A percentile compares a stretch with the other conserved stretches of the same genome.
phyloP scores from a whole-genome alignment of 2,797 vertebrate genomes.

The Sparus aurata region DNA sequence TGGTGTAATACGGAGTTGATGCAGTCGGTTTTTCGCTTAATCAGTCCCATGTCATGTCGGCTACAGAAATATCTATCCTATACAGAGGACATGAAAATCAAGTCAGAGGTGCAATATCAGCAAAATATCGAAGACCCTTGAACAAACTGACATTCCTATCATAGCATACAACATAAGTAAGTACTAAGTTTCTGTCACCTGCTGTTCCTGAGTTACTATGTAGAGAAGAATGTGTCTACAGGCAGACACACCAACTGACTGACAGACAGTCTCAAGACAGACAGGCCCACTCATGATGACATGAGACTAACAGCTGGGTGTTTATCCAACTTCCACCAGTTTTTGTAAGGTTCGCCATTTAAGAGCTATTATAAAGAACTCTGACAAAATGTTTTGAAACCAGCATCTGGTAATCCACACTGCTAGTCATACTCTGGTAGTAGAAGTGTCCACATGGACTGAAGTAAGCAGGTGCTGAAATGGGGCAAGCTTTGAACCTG shows the following conservation, averaged over 20 bases:
- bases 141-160: background rate
- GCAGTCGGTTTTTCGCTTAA: background rate
- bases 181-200: constrained; percentile 21
- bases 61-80: background rate
- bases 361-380: background rate
- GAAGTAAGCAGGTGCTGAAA: constrained; percentile 82
- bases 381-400: background rate
- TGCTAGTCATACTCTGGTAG: background rate
- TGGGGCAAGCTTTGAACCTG: constrained; percentile 69
- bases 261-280: background rate
- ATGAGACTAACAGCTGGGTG: background rate
- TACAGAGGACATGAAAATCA: background rate
- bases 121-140: constrained; percentile 6
- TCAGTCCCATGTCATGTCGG: background rate
- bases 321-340: background rate
- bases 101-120: background rate
- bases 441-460: constrained; percentile 62
- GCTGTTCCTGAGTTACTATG: constrained; percentile 6
- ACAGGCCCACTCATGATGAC: constrained; percentile 4
- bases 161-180: constrained; percentile 8
- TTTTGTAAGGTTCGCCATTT: background rate
- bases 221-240: constrained; percentile 9
- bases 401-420: constrained; percentile 6
- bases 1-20: background rate
- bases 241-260: constrained; percentile 1